These are phyloP conservation scores for Galerucella pusilla DNA, from an alignment of 2,888 invertebrate genomes.

Conservation along the genomic window DNA sequence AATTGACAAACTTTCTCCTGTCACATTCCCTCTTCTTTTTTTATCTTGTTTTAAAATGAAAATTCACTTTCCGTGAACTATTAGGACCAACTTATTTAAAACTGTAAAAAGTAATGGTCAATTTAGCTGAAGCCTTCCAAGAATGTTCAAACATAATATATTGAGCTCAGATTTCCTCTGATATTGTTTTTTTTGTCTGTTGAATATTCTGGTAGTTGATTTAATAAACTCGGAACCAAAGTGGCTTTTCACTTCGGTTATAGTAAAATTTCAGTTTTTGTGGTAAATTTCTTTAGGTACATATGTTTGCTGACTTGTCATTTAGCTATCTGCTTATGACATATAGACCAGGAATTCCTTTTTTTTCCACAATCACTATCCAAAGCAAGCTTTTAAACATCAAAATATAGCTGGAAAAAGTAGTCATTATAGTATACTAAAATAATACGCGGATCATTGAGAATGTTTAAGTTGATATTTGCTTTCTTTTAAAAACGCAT, in stretches of 20 bases:
- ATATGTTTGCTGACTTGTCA: constrained; percentile 22
- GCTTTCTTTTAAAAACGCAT: too few species aligned
- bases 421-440: too few species aligned
- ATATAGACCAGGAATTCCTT: constrained; percentile 9
- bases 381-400: too few species aligned
- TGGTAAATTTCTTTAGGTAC: constrained; percentile 21
- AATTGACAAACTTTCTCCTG: not conserved
- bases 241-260: constrained; percentile 24
- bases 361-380: too few species aligned
- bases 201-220: constrained; percentile 28
- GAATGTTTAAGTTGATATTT: too few species aligned
- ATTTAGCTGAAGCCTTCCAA: not conserved
- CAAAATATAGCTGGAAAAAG: too few species aligned
- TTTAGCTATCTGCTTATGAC: constrained; percentile 55
- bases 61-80: not conserved
- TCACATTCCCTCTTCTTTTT: not conserved
- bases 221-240: constrained; percentile 25
- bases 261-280: constrained; percentile 25
- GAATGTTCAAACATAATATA: constrained; percentile 1
- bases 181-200: constrained; percentile 23
- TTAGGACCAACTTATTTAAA: not conserved
- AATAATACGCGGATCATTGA: too few species aligned
- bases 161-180: constrained; percentile 6
- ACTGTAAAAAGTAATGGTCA: constrained; percentile 8
- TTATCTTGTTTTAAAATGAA: not conserved